Conservation (phyloP, 1,140 invertebrate species). For the Pseudomyrmex pallidus region DNA sequence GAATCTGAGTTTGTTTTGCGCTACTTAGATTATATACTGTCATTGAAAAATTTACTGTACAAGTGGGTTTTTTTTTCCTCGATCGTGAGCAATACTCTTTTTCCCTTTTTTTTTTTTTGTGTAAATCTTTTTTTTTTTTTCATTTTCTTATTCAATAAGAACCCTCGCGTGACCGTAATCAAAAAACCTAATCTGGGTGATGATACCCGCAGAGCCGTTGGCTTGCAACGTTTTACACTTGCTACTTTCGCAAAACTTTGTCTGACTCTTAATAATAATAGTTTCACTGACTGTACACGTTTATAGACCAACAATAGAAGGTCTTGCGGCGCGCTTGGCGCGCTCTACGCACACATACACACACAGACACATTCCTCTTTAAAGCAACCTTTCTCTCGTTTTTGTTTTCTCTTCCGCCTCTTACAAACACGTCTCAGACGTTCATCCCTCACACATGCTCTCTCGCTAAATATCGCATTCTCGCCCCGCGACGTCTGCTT, state of each 20-base stretch:
- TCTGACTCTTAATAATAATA: conserved; percentile 86
- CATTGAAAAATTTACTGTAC: conserved; percentile 80
- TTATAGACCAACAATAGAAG: conserved; percentile 86
- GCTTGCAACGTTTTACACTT: conserved; percentile 64
- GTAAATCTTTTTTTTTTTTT: conserved; percentile 67
- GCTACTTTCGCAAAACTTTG: conserved; percentile 76
- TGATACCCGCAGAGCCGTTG: conserved; percentile 70
- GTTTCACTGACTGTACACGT: conserved; percentile 86
- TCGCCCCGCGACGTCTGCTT: conserved; percentile 39
- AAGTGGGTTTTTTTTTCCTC: conserved; percentile 77
- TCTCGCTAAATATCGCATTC: conserved; percentile 62
- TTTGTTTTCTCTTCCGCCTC: conserved; percentile 49
- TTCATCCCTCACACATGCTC: conserved; percentile 55
- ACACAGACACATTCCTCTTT: conserved; percentile 72
- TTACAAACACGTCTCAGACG: conserved; percentile 36
- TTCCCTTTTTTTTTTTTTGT: conserved; percentile 71
- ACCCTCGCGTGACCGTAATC: conserved; percentile 56
- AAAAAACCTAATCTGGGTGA: conserved; percentile 70
- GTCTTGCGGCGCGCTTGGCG: conserved; percentile 82
- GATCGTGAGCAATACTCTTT: conserved; percentile 63
- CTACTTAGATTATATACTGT: conserved; percentile 66
- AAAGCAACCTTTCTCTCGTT: conserved; percentile 35
- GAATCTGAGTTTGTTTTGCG: conserved; percentile 75
- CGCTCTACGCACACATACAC: conserved; percentile 80
- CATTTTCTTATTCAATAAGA: conserved; percentile 66